Base-by-base conservation (phyloP, 2,113 vertebrate species). In the Machaerirhynchus nigripectus region DNA sequence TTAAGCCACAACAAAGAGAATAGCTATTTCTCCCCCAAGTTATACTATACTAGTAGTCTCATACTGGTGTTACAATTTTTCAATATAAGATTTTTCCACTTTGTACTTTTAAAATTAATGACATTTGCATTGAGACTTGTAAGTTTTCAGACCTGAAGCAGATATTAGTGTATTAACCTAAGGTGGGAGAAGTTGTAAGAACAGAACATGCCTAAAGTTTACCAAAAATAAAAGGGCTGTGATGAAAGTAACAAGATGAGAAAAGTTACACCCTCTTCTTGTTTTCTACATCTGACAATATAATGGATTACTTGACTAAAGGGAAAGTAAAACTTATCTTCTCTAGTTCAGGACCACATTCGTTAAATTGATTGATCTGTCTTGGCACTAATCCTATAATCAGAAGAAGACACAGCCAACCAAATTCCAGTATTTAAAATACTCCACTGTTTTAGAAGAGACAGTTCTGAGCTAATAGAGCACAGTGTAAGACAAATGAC, bases 241-340 rank as follows among this genome's bases (percentile, higher is more conserved):
- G 42, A 80, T 63, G 27, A 71, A 92, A 92, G 42, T 31, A 87
- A 90, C 13, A 86, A 56, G 79, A 83, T 40, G 33, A 95, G 63
- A 67, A 37, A 91, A 95, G 47, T 35, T 60, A 67, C 37, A 81
- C 15, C 24, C 27, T 31, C 65, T 74, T 78, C 73, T 81, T 71
- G 16, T 75, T 92, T 84, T 75, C 64, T 68, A 1, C n/a, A 68
- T 56, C 60, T 92, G 77, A 79, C 65, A 93, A 81, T 30, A 78
- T 44, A 90, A 95, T 64, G 73, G 80, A 93, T 87, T 82, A 64
- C 65, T 82, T 71, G 24, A 55, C 79, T 84, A 76, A 65, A 88
- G 28, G n/a, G 49, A 94, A 93, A 93, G 86, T 88, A 92, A 94
- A 88, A 90, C 39, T 88, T 90, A 92, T 46, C 71, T 93, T 87